phyloP scores from a whole-genome alignment of 2,797 vertebrate species.

The Mormyrops boulengeri region DNA sequence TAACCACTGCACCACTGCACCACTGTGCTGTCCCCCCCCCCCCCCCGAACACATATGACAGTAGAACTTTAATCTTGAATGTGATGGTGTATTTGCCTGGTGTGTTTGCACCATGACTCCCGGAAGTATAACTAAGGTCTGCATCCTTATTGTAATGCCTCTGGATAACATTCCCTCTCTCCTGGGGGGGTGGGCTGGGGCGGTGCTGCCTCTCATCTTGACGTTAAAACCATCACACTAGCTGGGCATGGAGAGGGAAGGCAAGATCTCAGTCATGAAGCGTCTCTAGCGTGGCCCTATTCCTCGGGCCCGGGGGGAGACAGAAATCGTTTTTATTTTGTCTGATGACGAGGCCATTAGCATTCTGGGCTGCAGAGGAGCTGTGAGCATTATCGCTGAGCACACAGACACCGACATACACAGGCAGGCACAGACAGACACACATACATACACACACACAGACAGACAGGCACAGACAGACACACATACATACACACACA shows the following conservation, averaged over 20 bases:
- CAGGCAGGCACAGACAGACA: not conserved
- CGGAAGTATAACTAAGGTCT: not conserved
- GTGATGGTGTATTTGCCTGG: not conserved
- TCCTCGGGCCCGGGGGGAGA: not conserved
- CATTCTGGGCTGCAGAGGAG: not conserved
- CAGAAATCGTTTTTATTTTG: constrained; percentile 9
- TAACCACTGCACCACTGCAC: not conserved
- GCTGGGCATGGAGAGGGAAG: not conserved
- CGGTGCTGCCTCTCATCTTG: not conserved
- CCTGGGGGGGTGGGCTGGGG: not conserved
- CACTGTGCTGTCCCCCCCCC: not conserved
- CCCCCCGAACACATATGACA: not conserved
- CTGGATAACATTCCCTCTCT: not conserved
- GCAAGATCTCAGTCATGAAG: not conserved
- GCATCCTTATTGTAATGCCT: not conserved
- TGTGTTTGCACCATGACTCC: not conserved
- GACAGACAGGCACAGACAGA: no score
- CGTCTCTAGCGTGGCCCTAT: not conserved
- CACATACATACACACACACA: not conserved
- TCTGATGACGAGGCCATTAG: not conserved
- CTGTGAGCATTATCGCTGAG: not conserved
- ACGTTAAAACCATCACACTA: not conserved
- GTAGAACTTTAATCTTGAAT: not conserved
- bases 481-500: no score
- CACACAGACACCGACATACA: not conserved